phyloP scores from a whole-genome alignment of 1,140 invertebrate species.

The Ceratina calcarata region DNA sequence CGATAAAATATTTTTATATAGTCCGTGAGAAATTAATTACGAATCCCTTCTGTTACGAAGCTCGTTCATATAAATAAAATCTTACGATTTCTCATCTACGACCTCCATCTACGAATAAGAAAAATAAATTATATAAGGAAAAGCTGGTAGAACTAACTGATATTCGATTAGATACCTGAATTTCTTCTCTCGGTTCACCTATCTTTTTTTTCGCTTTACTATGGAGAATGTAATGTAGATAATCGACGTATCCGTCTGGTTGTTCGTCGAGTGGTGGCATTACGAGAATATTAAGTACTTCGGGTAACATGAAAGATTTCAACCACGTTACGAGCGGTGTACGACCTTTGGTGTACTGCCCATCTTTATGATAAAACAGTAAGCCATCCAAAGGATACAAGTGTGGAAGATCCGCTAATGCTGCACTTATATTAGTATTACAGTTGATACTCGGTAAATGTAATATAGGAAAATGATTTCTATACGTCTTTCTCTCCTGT shows the following conservation, averaged over 20 bases:
- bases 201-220: constrained; percentile 27
- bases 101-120: constrained; percentile 29
- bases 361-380: constrained; percentile 90
- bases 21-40: constrained; percentile 12
- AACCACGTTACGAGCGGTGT: constrained; percentile 95
- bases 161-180: constrained; percentile 6
- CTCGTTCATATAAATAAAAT: constrained; percentile 24
- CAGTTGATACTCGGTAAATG: constrained; percentile 79
- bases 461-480: constrained; percentile 82
- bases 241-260: constrained; percentile 75
- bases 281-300: constrained; percentile 85
- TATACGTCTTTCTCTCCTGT: constrained; percentile 60
- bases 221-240: constrained; percentile 64
- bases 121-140: neutral
- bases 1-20: constrained; percentile 21
- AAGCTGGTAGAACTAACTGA: neutral
- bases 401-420: constrained; percentile 64
- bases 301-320: constrained; percentile 91
- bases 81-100: constrained; percentile 8
- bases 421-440: constrained; percentile 70
- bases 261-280: constrained; percentile 73
- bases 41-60: constrained; percentile 7
- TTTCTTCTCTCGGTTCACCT: neutral
- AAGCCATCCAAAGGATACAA: constrained; percentile 85
- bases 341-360: constrained; percentile 87